phyloP scores from a whole-genome alignment of 2,113 vertebrate genomes.

The Pitta sordida region DNA sequence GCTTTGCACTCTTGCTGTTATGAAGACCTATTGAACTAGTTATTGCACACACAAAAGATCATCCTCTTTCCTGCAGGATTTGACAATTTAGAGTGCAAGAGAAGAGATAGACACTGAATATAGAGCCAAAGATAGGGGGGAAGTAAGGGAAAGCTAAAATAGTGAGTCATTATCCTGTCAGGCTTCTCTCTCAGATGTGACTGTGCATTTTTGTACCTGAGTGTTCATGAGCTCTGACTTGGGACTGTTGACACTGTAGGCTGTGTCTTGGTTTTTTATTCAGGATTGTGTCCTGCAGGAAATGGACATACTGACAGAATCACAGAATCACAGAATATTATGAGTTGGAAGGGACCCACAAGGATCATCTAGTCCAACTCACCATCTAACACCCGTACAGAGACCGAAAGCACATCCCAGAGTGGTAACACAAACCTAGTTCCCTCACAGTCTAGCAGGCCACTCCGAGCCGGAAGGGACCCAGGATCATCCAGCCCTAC shows the following conservation, averaged over 20 bases:
- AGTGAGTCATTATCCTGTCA: neutral
- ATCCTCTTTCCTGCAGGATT: too few relatives aligned
- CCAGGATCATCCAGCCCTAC: too few relatives aligned
- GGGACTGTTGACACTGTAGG: neutral
- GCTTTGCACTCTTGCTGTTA: neutral
- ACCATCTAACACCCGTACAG: too few relatives aligned
- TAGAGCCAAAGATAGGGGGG: neutral
- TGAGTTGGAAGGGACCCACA: too few relatives aligned
- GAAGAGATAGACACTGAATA: neutral
- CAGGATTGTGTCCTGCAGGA: neutral
- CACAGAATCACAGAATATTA: too few relatives aligned
- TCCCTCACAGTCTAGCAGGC: too few relatives aligned
- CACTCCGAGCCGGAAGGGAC: too few relatives aligned
- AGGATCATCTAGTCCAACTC: too few relatives aligned
- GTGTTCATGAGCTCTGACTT: neutral
- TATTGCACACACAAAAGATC: neutral
- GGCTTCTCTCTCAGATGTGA: neutral
- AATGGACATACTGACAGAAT: too few relatives aligned
- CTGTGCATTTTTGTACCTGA: neutral
- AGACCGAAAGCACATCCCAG: too few relatives aligned
- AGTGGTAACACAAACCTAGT: too few relatives aligned
- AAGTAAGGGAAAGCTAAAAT: neutral
- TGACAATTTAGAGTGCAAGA: neutral
- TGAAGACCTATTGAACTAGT: neutral
- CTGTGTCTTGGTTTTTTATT: neutral